Conservation (phyloP, 2,113 vertebrate species). For the Alaudala cheleensis region DNA sequence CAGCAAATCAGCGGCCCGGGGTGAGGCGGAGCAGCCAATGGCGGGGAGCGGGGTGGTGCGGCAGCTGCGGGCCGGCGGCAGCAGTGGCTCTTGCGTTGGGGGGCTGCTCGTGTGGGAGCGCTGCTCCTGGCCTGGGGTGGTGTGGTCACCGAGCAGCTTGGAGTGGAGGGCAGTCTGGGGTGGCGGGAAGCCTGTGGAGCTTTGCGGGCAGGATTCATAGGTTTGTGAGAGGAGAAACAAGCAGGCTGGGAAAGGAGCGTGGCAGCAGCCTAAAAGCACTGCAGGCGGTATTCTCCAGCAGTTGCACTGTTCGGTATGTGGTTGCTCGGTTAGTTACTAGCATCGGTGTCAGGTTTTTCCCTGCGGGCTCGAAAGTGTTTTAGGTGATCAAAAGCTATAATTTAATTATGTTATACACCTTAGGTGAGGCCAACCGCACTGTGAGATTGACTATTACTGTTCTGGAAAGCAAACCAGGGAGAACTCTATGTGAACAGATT, state of each 20-base stretch:
- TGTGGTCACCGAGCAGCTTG: fast-evolving
- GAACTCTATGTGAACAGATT: fast-evolving
- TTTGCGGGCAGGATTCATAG: fast-evolving
- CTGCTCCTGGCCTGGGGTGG: too few species aligned
- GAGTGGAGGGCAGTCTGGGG: too few species aligned
- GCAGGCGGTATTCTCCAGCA: fast-evolving
- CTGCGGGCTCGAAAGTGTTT: fast-evolving
- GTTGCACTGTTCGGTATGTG: fast-evolving
- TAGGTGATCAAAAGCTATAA: fast-evolving
- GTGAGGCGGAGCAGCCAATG: not conserved
- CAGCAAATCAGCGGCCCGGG: not conserved
- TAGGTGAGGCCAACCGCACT: not conserved
- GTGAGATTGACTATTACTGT: fast-evolving
- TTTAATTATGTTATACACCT: fast-evolving
- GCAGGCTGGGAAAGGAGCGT: fast-evolving
- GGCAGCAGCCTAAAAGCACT: fast-evolving
- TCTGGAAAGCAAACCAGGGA: not conserved
- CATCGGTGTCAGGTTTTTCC: fast-evolving
- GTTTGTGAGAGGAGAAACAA: not conserved
- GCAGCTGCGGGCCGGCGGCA: fast-evolving
- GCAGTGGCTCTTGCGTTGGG: fast-evolving
- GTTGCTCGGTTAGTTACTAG: fast-evolving
- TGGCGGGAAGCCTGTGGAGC: too few species aligned
- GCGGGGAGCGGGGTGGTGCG: not conserved
- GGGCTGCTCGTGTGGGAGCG: fast-evolving